Percentiles rank a stretch among this genome's conserved stretches.
Evolutionary conservation across 2,888 invertebrate species (phyloP).

Genomic region (Xanthia icteritia): DNA sequence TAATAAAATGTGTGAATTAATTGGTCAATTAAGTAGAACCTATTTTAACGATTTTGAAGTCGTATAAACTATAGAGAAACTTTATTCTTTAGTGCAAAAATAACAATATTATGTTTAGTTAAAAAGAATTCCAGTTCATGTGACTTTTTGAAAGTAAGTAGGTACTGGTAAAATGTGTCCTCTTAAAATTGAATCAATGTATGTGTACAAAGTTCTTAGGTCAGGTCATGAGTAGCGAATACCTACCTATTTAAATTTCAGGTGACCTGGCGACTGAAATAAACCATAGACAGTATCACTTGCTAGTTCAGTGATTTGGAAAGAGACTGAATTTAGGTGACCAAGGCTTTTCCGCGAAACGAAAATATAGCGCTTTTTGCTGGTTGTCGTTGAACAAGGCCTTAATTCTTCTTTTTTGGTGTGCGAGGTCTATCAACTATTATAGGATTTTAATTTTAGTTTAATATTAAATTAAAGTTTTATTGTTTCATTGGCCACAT

Average conservation of each 20-base stretch:
- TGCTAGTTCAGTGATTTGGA: conserved; percentile 22
- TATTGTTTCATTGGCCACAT: too few relatives aligned
- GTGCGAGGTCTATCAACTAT: too few relatives aligned
- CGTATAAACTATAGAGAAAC: not conserved
- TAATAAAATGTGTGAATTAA: too few relatives aligned
- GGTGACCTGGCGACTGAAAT: not conserved
- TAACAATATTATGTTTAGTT: not conserved
- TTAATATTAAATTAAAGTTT: too few relatives aligned
- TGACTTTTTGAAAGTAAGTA: not conserved
- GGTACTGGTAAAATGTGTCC: not conserved
- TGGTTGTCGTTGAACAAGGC: not conserved
- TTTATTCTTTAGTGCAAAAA: not conserved
- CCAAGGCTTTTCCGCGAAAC: not conserved
- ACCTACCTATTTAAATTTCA: not conserved
- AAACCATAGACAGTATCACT: not conserved
- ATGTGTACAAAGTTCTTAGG: not conserved
- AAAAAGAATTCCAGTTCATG: not conserved
- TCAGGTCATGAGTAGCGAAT: not conserved
- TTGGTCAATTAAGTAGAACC: not conserved
- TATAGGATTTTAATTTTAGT: too few relatives aligned
- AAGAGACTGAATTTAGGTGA: not conserved
- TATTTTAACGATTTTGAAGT: not conserved
- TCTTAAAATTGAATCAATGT: not conserved
- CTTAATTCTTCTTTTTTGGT: not conserved
- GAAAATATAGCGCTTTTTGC: conserved; percentile 1